Base-by-base conservation (phyloP, 2,888 invertebrate genomes). In the Sisyra terminalis region DNA sequence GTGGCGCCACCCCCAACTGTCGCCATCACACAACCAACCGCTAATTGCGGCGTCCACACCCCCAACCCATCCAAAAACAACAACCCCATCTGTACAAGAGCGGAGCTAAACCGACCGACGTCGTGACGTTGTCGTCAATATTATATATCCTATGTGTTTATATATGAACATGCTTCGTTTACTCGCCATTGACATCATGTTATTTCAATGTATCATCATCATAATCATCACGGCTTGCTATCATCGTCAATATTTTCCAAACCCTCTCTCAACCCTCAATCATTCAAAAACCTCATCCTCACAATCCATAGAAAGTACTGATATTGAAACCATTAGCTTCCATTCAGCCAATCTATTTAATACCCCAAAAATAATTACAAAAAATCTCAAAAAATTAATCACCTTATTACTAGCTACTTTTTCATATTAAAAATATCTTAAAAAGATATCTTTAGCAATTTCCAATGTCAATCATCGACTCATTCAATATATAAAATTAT, bases 181-280 rank as follows among this genome's bases (percentile, higher is more conserved):
- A 30, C 40, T 29, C 16, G 16, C 30, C 30, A 40, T 40, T 40
- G 40, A 40, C 40, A 40, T 14, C 40, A 31, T 30, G 31, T 40
- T 40, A 31, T 40, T 40, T 40, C 40, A 40, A 40, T 40, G 18
- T 24, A 39, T 39, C 18, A 18, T 39, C 39, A 39, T 11, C 15
- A 34, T 34, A 14, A 11, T 15, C 15, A 15, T 15, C 34, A 34
- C 13, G 14, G 34, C 34, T 15, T 34, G 34, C 34, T 7, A 13
- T 34, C 34, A 11, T 34, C 34, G 34, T 14, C 34, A 13, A 15
- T 34, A 8, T 15, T 14, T 34, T 14, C 34, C 7, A 34, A 14
- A 13, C 7, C 15, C 34, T 14, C 15, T 15, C 13, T 8, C 34
- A 15, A 13, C 34, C n/a, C 24, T 24, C 24, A 24, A 24, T 24